phyloP scores from a whole-genome alignment of 2,797 vertebrate species.

The Acanthiza pusilla region DNA sequence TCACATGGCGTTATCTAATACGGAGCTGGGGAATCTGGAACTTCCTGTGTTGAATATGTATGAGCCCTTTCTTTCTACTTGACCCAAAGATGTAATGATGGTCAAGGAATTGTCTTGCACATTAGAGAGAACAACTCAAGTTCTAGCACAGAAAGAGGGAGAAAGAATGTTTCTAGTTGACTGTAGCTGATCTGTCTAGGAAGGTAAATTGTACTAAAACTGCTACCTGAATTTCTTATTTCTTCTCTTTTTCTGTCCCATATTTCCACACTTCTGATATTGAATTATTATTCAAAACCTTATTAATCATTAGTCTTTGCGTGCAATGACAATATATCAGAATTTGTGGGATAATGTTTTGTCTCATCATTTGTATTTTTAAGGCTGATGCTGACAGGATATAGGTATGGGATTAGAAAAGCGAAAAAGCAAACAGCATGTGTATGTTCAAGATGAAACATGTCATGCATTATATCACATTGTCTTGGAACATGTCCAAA shows the following conservation, averaged over 20 bases:
- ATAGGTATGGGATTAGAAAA: neutral
- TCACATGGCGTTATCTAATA: fast-evolving
- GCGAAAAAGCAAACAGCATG: neutral
- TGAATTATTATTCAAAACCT: neutral
- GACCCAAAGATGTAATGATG: neutral
- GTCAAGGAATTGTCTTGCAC: neutral
- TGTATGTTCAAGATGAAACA: neutral
- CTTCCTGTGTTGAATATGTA: neutral
- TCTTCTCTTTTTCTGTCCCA: neutral
- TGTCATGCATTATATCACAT: neutral
- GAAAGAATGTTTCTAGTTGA: neutral
- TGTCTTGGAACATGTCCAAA: neutral
- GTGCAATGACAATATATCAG: neutral
- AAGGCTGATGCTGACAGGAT: neutral
- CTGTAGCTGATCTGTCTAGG: neutral
- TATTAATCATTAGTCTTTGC: neutral
- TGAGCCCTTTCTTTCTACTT: neutral
- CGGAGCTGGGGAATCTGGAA: neutral
- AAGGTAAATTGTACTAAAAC: neutral
- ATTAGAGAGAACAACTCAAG: neutral
- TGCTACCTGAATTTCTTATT: neutral
- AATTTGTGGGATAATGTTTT: neutral
- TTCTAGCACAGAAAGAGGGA: neutral
- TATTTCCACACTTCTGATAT: neutral
- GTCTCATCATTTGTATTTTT: neutral